These are phyloP conservation scores for Spilosoma lubricipeda DNA, from an alignment of 2,888 invertebrate species.

Conservation along the genomic window DNA sequence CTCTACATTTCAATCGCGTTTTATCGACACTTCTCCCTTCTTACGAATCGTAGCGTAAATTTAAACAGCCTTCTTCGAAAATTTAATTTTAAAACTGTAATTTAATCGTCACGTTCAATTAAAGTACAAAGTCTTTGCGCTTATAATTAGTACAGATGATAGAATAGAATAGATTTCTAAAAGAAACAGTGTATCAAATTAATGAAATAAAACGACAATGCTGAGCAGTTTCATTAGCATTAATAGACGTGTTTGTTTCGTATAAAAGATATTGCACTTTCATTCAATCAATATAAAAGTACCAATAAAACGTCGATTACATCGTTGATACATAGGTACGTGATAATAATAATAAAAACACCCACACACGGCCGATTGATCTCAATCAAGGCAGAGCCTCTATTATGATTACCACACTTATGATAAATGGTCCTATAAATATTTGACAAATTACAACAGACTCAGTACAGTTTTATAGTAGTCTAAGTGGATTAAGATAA, in stretches of 20 bases:
- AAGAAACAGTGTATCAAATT: background rate
- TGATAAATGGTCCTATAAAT: too few relatives aligned
- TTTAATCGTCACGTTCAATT: background rate
- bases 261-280: conserved; percentile 7
- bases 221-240: background rate
- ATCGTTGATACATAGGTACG: too few relatives aligned
- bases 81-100: background rate
- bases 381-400: too few relatives aligned
- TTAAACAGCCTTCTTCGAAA: background rate
- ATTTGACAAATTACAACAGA: too few relatives aligned
- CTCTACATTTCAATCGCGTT: too few relatives aligned
- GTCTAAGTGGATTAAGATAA: too few relatives aligned
- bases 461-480: too few relatives aligned
- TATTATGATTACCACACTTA: too few relatives aligned
- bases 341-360: too few relatives aligned
- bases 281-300: conserved; percentile 9
- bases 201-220: background rate
- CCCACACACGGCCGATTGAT: too few relatives aligned
- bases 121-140: background rate
- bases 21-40: too few relatives aligned
- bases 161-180: background rate
- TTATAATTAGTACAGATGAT: background rate
- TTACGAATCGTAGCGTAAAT: too few relatives aligned
- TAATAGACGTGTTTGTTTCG: background rate
- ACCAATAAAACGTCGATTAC: background rate